Percentiles rank a stretch among this genome's conserved stretches.
These are phyloP conservation scores for Philantomba maxwellii DNA, from an alignment of 2,113 vertebrate genomes.

Conservation along the genomic window DNA sequence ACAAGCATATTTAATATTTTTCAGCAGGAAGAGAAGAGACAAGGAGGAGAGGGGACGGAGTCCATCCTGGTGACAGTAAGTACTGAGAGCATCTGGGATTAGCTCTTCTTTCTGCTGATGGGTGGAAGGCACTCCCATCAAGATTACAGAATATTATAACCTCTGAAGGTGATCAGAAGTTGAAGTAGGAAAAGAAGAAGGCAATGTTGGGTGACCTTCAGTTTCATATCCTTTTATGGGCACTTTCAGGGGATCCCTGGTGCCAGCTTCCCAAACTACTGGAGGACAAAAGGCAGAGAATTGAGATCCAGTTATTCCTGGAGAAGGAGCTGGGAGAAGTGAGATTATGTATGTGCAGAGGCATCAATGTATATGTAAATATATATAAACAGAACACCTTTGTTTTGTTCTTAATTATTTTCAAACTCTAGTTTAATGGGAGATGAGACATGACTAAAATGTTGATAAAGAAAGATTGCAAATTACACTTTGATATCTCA, in stretches of 20 bases:
- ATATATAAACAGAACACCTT: background rate
- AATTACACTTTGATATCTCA: background rate
- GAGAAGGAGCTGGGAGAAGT: background rate
- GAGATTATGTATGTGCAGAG: rapidly evolving
- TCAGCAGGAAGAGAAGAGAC: background rate
- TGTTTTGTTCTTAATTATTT: background rate
- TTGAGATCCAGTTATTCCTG: background rate
- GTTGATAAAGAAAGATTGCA: background rate
- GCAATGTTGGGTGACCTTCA: background rate
- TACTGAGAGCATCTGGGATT: background rate
- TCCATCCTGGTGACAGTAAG: background rate
- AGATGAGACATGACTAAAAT: background rate
- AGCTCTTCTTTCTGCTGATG: background rate
- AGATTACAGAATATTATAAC: background rate
- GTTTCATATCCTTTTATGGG: background rate
- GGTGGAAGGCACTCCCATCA: background rate
- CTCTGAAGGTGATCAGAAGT: background rate
- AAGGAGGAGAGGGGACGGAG: background rate
- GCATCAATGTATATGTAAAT: background rate
- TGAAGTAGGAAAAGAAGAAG: background rate
- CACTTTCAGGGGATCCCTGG: background rate
- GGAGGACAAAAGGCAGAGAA: background rate
- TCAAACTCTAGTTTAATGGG: background rate
- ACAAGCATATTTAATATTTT: background rate
- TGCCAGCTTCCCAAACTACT: background rate